Evolutionary conservation across 2,888 invertebrate genomes (phyloP), one percentile per base, ranked within the genome.

Genomic region (Leptarthrus brevirostris): DNA sequence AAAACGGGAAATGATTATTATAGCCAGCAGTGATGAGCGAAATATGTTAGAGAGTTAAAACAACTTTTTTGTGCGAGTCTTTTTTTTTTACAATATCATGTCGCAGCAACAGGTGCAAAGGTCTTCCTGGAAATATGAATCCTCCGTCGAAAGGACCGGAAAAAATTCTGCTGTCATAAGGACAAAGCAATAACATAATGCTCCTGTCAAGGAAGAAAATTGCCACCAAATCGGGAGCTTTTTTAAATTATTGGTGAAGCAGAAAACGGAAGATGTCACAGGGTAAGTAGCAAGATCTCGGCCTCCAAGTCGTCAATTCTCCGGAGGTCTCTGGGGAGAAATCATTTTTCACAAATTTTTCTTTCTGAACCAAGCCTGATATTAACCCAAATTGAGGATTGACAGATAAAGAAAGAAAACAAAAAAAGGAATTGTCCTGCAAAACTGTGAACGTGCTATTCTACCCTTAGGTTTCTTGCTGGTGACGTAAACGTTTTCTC

Each of bases 271-370:
- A n/a, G 24, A 26, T 26, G 56, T 30, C 30, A 56, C 14, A 3
- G 56, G 26, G 26, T 22, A 18, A 53, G 26, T 1, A 20, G 36
- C 12, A 36, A 5, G 36, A 3, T 40, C 40, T 40, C 12, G 20
- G n/a, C 18, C 22, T 58, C 34, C n/a, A n/a, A 18, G 34, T 53
- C 16, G 34, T 18, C 36, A 36, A 58, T 58, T 58, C 30, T 58
- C 36, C 18, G n/a, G n/a, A 56, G 26, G 16, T 56, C 30, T 30
- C n/a, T 40, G 8, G 40, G 40, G 40, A 12, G 40, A 40, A 40
- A 40, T 40, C 40, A n/a, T 40, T 40, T 40, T 40, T 40, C 40
- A 40, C n/a, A 12, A 40, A 12, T 12, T 40, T 40, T 40, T n/a
- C 12, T 30, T 30, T 30, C 8, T 6, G 4, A 40, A 40, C 10